A percentile compares a stretch with the other conserved stretches of the same genome.
Evolutionary conservation across 92 coral and sea anemone species (phyloP).

Genomic region (Meandrina meandrites): DNA sequence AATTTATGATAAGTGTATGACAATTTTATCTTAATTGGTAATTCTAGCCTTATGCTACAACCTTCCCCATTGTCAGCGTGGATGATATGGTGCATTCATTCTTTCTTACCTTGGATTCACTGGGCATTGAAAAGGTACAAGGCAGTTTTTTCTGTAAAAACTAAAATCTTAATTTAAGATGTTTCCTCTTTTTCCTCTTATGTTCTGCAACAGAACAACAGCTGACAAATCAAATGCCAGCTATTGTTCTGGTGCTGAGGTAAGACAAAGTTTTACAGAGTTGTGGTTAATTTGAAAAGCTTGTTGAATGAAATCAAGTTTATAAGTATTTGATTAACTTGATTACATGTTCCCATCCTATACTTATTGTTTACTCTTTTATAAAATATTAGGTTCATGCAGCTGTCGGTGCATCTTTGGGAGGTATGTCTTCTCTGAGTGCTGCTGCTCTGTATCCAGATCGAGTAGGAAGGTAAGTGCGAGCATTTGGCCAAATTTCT

Average conservation of each 20-base stretch:
- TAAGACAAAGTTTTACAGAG: no score
- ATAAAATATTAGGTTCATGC: conserved; percentile 69
- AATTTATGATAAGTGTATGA: not conserved
- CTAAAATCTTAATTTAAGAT: no score
- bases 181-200: no score
- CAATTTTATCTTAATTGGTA: not conserved
- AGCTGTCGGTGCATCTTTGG: conserved; percentile 89
- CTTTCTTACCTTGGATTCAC: conserved; percentile 81
- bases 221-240: no score
- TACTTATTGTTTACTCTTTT: not conserved
- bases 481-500: no score
- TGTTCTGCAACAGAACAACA: no score
- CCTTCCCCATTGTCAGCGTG: conserved; percentile 93
- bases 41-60: conserved; percentile 89
- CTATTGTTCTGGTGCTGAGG: no score
- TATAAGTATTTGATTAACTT: not conserved
- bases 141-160: no score
- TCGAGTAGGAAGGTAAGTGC: conserved; percentile 82
- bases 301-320: not conserved
- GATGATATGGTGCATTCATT: conserved; percentile 87
- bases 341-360: not conserved
- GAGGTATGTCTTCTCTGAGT: conserved; percentile 87
- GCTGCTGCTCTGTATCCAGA: conserved; percentile 90
- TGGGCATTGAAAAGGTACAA: conserved; percentile 90
- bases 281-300: not conserved